These are phyloP conservation scores for Coptotermes formosanus DNA, from an alignment of 1,140 invertebrate genomes.

Conservation along the genomic window DNA sequence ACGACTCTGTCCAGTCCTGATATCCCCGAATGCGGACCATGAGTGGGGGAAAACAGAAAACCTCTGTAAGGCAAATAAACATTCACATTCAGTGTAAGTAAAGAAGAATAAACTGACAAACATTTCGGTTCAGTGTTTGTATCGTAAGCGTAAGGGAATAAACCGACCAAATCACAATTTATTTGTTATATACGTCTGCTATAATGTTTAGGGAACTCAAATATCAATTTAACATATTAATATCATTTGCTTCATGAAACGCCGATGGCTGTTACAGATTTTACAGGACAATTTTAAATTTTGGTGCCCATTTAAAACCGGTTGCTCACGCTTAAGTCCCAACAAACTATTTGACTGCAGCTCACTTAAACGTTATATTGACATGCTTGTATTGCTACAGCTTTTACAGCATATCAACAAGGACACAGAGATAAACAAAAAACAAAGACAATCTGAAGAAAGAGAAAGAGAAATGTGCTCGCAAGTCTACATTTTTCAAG, in stretches of 20 bases:
- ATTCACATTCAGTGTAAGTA: not conserved
- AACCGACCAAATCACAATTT: not conserved
- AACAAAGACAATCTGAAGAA: not conserved
- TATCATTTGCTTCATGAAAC: not conserved
- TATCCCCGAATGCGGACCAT: too few species aligned
- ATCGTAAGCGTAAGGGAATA: not conserved
- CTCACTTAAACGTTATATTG: not conserved
- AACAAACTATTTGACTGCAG: not conserved
- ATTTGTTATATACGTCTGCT: not conserved
- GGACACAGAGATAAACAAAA: not conserved
- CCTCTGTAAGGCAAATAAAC: too few species aligned
- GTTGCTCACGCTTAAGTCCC: not conserved
- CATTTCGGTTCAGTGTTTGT: not conserved
- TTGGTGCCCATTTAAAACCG: not conserved
- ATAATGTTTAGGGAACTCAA: not conserved
- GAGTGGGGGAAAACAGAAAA: too few species aligned
- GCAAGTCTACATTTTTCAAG: not conserved
- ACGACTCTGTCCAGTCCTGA: too few species aligned
- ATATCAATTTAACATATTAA: not conserved
- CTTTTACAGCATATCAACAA: not conserved
- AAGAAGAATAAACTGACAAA: not conserved
- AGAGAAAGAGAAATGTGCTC: not conserved
- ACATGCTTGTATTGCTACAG: not conserved
- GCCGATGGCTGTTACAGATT: not conserved
- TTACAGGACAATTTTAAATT: not conserved